phyloP scores from a whole-genome alignment of 2,888 invertebrate genomes.

The Nyleta sp. region DNA sequence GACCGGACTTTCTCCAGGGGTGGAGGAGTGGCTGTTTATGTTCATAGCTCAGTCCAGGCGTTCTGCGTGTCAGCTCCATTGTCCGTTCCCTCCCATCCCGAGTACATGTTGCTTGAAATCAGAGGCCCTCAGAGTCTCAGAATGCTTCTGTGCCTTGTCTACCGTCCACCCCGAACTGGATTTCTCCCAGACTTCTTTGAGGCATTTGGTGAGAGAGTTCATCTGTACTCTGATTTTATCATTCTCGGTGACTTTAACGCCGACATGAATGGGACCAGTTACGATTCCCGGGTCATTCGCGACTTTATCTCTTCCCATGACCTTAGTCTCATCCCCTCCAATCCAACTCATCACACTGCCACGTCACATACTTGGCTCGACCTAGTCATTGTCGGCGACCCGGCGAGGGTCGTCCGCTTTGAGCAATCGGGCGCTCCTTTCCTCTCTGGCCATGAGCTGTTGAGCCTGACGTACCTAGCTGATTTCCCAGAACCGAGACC shows the following conservation, averaged over 20 bases:
- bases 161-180: neutral
- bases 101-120: too few relatives aligned
- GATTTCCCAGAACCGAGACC: neutral
- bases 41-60: too few relatives aligned
- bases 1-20: neutral
- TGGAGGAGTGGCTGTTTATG: too few relatives aligned
- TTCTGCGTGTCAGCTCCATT: too few relatives aligned
- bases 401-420: neutral
- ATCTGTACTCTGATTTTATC: neutral
- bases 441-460: neutral
- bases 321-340: neutral
- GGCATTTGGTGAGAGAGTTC: neutral
- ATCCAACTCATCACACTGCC: neutral
- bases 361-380: constrained; percentile 7
- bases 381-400: neutral
- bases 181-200: neutral
- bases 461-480: neutral
- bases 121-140: too few relatives aligned
- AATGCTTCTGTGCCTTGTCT: too few relatives aligned
- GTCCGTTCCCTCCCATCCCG: too few relatives aligned
- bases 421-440: constrained; percentile 1
- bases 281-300: neutral
- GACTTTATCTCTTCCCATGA: neutral
- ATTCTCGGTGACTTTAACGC: constrained; percentile 4
- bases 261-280: neutral